phyloP scores from a whole-genome alignment of 30 jellyfish, hydroid and myxozoan species.

The Clytia hemisphaerica region DNA sequence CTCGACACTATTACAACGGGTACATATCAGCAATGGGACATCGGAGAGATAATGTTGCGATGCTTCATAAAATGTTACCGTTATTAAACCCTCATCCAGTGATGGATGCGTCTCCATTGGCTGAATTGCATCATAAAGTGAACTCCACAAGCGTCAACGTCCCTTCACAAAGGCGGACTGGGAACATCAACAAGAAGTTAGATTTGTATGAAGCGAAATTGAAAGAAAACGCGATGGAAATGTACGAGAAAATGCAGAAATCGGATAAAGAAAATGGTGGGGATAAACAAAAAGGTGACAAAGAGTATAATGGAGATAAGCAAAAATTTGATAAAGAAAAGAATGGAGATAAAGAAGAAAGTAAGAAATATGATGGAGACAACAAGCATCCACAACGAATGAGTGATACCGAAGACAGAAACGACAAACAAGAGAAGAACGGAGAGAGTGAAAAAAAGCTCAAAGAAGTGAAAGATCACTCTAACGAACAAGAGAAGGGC shows the following conservation, averaged over 20 bases:
- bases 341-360: background rate
- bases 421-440: background rate
- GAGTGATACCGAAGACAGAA: background rate
- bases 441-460: background rate
- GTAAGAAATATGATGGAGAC: conserved; percentile 4
- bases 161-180: background rate
- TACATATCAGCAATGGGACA: no score
- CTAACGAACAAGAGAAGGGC: conserved; percentile 1
- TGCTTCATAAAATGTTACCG: conserved; percentile 27
- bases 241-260: background rate
- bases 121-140: conserved; percentile 13
- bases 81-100: conserved; percentile 25
- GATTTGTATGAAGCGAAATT: background rate
- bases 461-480: background rate
- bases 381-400: background rate
- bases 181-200: background rate
- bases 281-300: background rate
- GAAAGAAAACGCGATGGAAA: background rate
- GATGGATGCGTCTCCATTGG: conserved; percentile 22
- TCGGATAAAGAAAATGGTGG: background rate
- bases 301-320: background rate
- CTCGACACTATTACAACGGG: no score
- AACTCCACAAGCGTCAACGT: background rate
- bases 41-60: no score
- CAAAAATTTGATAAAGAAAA: background rate